phyloP scores from a whole-genome alignment of 2,888 invertebrate species.

The Mimumesa dahlbomi region DNA sequence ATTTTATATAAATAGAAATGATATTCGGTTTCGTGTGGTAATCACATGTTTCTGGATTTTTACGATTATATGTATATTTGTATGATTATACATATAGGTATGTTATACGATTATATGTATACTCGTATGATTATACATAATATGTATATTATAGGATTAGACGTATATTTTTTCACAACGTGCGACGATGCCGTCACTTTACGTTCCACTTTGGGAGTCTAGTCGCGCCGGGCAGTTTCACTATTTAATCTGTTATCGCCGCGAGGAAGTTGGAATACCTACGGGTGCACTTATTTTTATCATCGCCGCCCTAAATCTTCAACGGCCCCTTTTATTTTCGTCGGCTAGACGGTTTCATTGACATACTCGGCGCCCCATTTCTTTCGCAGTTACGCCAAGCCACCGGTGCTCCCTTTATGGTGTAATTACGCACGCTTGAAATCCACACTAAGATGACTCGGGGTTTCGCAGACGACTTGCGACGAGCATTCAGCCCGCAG shows the following conservation, averaged over 20 bases:
- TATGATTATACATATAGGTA: no score
- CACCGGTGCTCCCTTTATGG: constrained; percentile 43
- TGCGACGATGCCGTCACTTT: background rate
- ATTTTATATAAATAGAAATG: no score
- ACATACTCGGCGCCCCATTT: constrained; percentile 45
- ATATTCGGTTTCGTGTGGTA: no score
- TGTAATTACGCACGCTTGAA: constrained; percentile 49
- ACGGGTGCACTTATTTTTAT: constrained; percentile 60
- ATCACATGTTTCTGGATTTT: no score
- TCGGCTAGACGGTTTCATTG: constrained; percentile 54
- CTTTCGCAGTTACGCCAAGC: constrained; percentile 40
- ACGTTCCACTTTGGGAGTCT: background rate
- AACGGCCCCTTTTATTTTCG: constrained; percentile 56
- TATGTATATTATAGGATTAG: background rate
- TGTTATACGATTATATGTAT: no score
- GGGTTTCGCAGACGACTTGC: constrained; percentile 13
- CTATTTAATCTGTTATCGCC: constrained; percentile 55
- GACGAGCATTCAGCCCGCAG: background rate
- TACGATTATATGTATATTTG: no score
- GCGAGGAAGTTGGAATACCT: constrained; percentile 37
- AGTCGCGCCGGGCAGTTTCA: constrained; percentile 15
- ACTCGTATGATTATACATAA: background rate
- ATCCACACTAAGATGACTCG: constrained; percentile 19
- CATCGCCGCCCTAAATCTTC: constrained; percentile 44
- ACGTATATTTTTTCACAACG: background rate